Percentiles rank a stretch among this genome's conserved stretches.
Conservation (phyloP, 1,140 invertebrate species). For the Drosophila teissieri region DNA sequence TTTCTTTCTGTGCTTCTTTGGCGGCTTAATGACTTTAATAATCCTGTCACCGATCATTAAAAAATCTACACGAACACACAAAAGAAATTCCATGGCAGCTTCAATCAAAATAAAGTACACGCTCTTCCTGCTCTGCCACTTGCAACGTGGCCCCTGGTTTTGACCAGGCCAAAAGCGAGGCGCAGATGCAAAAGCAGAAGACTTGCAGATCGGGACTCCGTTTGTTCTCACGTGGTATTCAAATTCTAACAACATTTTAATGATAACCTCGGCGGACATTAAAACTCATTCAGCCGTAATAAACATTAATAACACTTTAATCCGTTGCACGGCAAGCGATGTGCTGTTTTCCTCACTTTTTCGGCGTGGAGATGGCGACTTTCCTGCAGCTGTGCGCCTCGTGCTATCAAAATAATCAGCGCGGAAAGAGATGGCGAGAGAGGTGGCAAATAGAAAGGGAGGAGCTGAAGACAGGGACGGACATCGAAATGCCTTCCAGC, state of each 20-base stretch:
- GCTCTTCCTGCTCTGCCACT: conserved; percentile 68
- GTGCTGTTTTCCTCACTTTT: not conserved
- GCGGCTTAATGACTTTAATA: conserved; percentile 80
- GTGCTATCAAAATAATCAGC: conserved; percentile 81
- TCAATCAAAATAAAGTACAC: conserved; percentile 82
- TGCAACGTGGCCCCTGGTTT: conserved; percentile 19
- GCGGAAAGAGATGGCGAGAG: conserved; percentile 11
- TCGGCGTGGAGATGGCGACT: conserved; percentile 12
- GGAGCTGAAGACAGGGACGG: conserved; percentile 10
- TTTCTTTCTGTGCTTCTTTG: conserved; percentile 23
- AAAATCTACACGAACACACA: conserved; percentile 78
- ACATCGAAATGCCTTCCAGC: conserved; percentile 30
- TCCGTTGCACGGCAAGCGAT: conserved; percentile 43
- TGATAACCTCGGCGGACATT: conserved; percentile 82
- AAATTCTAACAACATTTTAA: conserved; percentile 84
- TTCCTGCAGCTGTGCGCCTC: conserved; percentile 64
- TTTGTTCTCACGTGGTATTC: conserved; percentile 78
- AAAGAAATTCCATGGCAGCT: conserved; percentile 83
- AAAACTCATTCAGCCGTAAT: conserved; percentile 83
- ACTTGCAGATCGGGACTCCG: conserved; percentile 36
- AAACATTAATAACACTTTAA: conserved; percentile 84
- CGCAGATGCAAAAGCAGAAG: conserved; percentile 8
- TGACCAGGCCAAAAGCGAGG: conserved; percentile 19
- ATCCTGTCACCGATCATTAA: conserved; percentile 83
- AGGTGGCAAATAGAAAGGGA: conserved; percentile 8